These are phyloP conservation scores for Xenus cinereus DNA, from an alignment of 2,113 vertebrate genomes.

Conservation along the genomic window DNA sequence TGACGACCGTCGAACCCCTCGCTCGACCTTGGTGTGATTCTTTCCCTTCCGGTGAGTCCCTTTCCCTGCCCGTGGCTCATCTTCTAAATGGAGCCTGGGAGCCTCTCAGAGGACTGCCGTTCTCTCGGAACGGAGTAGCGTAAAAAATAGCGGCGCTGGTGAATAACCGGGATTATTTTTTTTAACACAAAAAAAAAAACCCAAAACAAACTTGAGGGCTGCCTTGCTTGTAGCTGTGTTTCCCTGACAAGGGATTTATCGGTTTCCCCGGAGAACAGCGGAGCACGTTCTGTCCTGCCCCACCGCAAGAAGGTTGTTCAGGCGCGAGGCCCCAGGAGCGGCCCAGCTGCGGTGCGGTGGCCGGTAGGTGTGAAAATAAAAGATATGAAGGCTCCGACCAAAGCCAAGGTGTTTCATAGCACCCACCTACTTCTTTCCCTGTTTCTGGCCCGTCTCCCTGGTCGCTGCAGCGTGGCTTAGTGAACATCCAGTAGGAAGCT, in stretches of 20 bases:
- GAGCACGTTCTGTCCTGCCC: neutral
- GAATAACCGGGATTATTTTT: slow-evolving; percentile 18
- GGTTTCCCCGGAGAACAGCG: rapidly evolving
- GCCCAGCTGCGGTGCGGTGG: neutral
- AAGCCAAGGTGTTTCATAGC: neutral
- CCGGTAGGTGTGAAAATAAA: neutral
- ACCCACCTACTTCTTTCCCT: neutral
- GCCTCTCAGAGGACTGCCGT: slow-evolving; percentile 37
- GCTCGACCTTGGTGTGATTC: slow-evolving; percentile 23
- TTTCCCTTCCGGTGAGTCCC: slow-evolving; percentile 27
- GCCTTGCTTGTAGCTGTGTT: neutral
- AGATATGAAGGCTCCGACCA: neutral
- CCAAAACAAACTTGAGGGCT: neutral
- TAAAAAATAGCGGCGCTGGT: slow-evolving; percentile 25
- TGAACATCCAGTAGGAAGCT: neutral
- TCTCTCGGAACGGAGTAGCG: neutral
- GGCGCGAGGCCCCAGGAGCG: neutral
- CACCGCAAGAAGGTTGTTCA: neutral
- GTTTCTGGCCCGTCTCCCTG: neutral
- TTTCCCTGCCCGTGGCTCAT: slow-evolving; percentile 60
- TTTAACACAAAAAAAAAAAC: neutral
- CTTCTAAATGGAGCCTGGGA: slow-evolving; percentile 40
- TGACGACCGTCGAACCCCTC: neutral
- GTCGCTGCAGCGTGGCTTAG: neutral
- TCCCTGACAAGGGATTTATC: neutral